These are phyloP conservation scores for Bombus terrestris DNA, from an alignment of 1,140 invertebrate species.

Conservation along the genomic window DNA sequence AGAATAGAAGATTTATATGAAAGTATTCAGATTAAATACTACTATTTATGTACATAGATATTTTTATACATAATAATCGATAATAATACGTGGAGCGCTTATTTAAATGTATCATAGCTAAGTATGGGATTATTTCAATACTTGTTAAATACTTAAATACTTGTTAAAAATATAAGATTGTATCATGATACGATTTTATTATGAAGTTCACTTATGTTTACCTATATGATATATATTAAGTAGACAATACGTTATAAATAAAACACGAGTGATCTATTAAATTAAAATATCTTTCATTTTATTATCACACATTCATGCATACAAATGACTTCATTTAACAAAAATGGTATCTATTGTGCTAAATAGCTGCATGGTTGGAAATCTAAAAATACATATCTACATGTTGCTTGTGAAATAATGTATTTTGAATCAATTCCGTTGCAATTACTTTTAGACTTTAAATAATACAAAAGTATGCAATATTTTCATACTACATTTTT, in stretches of 20 bases:
- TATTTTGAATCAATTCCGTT: constrained; percentile 48
- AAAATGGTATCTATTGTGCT: constrained; percentile 53
- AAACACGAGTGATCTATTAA: constrained; percentile 65
- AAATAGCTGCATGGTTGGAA: constrained; percentile 26
- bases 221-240: constrained; percentile 23
- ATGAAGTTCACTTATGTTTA: constrained; percentile 33
- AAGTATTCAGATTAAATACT: constrained; percentile 35
- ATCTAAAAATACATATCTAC: constrained; percentile 55
- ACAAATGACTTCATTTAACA: constrained; percentile 70
- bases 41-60: constrained; percentile 59
- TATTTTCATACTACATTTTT: constrained; percentile 34
- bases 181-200: constrained; percentile 49
- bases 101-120: constrained; percentile 44
- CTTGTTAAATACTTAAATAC: constrained; percentile 32
- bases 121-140: constrained; percentile 34
- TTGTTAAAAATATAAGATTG: constrained; percentile 43
- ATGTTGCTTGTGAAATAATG: constrained; percentile 47
- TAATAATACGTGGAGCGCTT: constrained; percentile 40
- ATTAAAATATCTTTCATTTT: constrained; percentile 74
- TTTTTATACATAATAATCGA: constrained; percentile 52
- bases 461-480: constrained; percentile 59
- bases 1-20: constrained; percentile 56
- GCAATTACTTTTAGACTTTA: constrained; percentile 51
- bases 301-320: constrained; percentile 71
- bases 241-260: constrained; percentile 28